Percentiles rank a stretch among this genome's conserved stretches.
phyloP scores from a whole-genome alignment of 2,888 invertebrate species.

The Acanthosepion pharaonis region DNA sequence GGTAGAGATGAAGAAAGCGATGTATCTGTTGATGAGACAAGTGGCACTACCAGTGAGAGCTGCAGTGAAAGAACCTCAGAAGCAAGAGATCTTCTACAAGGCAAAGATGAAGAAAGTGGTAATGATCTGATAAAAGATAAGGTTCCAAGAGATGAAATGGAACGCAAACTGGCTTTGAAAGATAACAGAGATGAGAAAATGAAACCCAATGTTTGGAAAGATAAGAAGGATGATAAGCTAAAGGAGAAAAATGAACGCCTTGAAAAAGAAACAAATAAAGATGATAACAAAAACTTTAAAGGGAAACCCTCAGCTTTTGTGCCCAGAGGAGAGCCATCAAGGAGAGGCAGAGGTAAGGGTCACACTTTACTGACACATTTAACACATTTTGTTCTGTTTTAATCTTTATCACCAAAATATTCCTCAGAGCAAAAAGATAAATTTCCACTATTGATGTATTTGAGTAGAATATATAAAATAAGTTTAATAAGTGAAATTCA shows the following conservation, averaged over 20 bases:
- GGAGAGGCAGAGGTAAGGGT: constrained; percentile 82
- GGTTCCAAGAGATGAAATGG: constrained; percentile 49
- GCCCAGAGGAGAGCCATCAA: constrained; percentile 90
- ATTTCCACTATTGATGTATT: too few species aligned
- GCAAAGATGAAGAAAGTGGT: constrained; percentile 53
- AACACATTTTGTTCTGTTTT: too few species aligned
- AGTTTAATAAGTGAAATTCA: too few species aligned
- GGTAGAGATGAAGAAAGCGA: constrained; percentile 66
- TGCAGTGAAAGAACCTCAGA: constrained; percentile 60
- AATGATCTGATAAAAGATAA: constrained; percentile 51
- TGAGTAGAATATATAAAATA: too few species aligned
- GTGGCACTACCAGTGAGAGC: constrained; percentile 69
- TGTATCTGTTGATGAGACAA: constrained; percentile 69
- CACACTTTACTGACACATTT: neutral
- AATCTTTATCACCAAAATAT: too few species aligned
- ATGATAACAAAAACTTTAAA: constrained; percentile 48
- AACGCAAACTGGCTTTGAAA: constrained; percentile 47
- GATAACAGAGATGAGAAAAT: constrained; percentile 50
- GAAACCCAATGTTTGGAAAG: constrained; percentile 54
- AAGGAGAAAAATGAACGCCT: constrained; percentile 49
- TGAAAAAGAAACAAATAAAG: constrained; percentile 49
- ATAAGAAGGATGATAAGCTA: constrained; percentile 53
- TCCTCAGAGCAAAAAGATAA: too few species aligned
- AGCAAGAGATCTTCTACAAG: constrained; percentile 52
- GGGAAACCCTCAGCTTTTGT: constrained; percentile 76